Evolutionary conservation across 2,113 vertebrate species (phyloP), one percentile per base, ranked within the genome.

Genomic region (Nansenia antarctica): DNA sequence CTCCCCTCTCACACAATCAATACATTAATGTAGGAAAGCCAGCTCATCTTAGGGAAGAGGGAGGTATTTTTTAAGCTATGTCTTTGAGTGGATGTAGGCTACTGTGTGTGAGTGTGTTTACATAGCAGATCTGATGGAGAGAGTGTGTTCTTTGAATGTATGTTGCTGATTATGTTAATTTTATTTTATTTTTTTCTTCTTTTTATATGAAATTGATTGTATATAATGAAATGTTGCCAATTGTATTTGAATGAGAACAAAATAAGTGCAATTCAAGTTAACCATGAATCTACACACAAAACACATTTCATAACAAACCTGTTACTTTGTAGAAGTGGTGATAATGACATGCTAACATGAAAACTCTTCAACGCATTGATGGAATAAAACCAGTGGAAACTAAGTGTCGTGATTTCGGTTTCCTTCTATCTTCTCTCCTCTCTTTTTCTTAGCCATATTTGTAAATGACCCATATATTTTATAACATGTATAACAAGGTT

Each of bases 161-260:
- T 45, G 34, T 59, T 32, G 26, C 2, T 32, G 42, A 15, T 31
- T 3, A 35, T 78, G 66, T 80, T 60, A 81, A 77, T 54, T n/a
- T 39, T 69, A 62, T 71, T 72, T 47, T 83, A 87, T 78, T 64
- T 70, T 69, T 69, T 52, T 57, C 42, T 67, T 53, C 12, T 78
- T 85, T 91, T 89, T 89, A 86, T 86, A 90, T 76, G 8, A 85
- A 82, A 80, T 85, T 73, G 37, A 72, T 69, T 91, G 88, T 92
- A 90, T 76, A 90, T 90, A 78, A 57, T 68, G 45, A 74, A 65
- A 67, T 82, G 62, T 86, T 91, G 83, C 73, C 75, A 80, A 69
- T 67, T 83, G 77, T 82, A 73, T 73, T 65, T 80, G 68, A 80
- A 77, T 75, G 32, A 58, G 57, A 24, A 49, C 6, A 49, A 55